A percentile compares a stretch with the other conserved stretches of the same genome.
Conservation (phyloP, 2,113 vertebrate species). For the Gnathochromis pfefferi region DNA sequence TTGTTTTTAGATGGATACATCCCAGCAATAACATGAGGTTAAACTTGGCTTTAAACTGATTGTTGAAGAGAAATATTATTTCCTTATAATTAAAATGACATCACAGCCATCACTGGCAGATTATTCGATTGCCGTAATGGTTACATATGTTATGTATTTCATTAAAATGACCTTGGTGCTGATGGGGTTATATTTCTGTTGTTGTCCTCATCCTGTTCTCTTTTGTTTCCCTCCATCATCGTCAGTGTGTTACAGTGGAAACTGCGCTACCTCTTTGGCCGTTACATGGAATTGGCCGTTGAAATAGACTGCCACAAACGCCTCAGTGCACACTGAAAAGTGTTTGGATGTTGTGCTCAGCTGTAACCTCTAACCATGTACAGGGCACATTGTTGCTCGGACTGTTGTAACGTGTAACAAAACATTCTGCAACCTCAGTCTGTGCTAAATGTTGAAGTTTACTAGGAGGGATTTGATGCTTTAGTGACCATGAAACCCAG, state of each 20-base stretch:
- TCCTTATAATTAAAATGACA: background rate
- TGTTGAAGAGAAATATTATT: background rate
- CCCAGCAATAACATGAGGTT: background rate
- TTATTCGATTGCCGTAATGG: accelerated
- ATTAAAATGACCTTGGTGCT: background rate
- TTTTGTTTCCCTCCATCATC: background rate
- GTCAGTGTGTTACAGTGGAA: slow-evolving; percentile 45
- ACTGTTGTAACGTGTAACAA: background rate
- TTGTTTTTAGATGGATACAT: background rate
- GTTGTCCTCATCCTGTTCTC: background rate
- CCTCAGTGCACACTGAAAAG: background rate
- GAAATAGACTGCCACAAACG: background rate
- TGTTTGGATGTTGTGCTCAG: background rate
- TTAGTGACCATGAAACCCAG: background rate
- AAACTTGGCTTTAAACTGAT: background rate
- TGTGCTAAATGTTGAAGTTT: background rate
- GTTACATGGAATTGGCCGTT: slow-evolving; percentile 35
- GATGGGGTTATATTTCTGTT: background rate
- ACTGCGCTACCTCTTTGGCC: background rate
- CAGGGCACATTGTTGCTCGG: background rate
- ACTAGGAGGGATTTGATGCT: background rate
- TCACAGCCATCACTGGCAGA: background rate
- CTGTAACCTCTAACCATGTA: background rate
- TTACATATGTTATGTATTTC: background rate
- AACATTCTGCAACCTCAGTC: background rate